Conservation (phyloP, 2,113 vertebrate genomes). For the Physeter macrocephalus region DNA sequence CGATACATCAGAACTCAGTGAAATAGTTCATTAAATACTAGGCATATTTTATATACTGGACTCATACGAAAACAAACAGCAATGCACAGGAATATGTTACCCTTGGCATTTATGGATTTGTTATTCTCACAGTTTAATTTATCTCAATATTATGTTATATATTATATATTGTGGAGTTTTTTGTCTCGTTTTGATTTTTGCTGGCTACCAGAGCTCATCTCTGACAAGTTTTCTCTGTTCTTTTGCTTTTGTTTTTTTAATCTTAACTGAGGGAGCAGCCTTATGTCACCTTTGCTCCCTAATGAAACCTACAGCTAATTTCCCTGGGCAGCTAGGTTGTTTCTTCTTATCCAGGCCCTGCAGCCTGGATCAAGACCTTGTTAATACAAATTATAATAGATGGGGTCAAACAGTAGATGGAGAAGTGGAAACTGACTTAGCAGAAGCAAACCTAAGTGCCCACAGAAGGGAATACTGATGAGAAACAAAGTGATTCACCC, state of each 20-base stretch:
- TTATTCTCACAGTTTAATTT: conserved; percentile 17
- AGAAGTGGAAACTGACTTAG: not conserved
- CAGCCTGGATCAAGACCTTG: not conserved
- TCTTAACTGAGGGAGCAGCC: not conserved
- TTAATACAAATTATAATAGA: not conserved
- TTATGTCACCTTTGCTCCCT: not conserved
- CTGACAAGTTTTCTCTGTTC: not conserved
- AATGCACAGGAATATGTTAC: not conserved
- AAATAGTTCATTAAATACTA: not conserved
- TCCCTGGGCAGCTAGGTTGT: not conserved
- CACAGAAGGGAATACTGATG: not conserved
- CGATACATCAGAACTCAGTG: not conserved
- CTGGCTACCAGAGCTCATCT: not conserved
- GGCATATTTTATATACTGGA: not conserved
- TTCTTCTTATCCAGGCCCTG: not conserved
- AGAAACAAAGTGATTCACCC: not conserved
- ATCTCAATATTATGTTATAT: not conserved
- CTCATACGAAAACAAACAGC: not conserved
- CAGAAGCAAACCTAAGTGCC: not conserved
- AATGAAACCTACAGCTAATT: not conserved
- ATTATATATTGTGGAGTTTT: not conserved
- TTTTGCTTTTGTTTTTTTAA: not conserved
- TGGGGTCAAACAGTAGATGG: not conserved
- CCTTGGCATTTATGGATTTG: not conserved
- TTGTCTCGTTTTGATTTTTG: not conserved